A percentile compares a stretch with the other conserved stretches of the same genome.
Evolutionary conservation across 2,113 vertebrate genomes (phyloP).

Genomic region (Poicephalus gulielmi): DNA sequence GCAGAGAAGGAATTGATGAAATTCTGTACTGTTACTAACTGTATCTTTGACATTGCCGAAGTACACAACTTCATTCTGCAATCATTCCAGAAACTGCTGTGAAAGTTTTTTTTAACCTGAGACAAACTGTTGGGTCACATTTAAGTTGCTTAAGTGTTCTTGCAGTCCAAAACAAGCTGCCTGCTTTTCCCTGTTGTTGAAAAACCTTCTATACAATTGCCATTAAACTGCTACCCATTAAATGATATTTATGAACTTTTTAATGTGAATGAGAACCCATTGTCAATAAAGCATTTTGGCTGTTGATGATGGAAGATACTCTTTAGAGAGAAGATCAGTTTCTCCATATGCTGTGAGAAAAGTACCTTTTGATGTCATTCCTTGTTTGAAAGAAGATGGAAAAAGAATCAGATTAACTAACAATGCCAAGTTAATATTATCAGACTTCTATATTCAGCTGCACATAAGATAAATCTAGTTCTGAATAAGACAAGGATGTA

Average conservation of each 20-base stretch:
- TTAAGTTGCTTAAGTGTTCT: background rate
- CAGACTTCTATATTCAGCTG: background rate
- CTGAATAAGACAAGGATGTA: background rate
- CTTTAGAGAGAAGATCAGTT: background rate
- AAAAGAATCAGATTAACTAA: background rate
- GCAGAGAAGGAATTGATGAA: background rate
- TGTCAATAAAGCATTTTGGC: background rate
- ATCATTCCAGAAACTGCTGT: background rate
- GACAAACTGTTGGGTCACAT: background rate
- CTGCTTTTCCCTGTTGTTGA: background rate
- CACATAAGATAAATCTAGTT: background rate
- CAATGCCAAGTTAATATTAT: background rate
- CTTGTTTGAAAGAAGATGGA: background rate
- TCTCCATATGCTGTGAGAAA: background rate
- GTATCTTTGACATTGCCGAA: background rate
- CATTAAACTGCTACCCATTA: background rate
- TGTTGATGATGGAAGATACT: background rate
- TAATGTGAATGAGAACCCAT: background rate
- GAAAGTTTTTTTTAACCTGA: background rate
- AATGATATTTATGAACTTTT: background rate
- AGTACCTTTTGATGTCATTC: background rate
- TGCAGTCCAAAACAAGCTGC: background rate
- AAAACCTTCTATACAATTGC: background rate
- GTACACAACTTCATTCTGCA: background rate
- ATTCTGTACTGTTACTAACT: background rate